Conservation (phyloP, 2,113 vertebrate species). For the Struthio camelus region DNA sequence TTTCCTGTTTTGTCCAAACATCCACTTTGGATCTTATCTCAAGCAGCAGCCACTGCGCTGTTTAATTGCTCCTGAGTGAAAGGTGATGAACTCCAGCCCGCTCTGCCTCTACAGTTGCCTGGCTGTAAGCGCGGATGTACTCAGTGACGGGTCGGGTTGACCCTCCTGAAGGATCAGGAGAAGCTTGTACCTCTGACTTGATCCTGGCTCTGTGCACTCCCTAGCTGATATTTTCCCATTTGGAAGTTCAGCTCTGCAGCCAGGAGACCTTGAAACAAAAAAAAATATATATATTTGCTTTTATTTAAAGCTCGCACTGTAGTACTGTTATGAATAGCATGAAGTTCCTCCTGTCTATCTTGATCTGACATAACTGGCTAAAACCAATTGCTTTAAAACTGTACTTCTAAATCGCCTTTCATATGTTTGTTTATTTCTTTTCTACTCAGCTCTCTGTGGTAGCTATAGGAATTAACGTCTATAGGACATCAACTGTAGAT, state of each 20-base stretch:
- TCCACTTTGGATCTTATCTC: neutral
- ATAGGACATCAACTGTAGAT: constrained; percentile 83
- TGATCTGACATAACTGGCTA: neutral
- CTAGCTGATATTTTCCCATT: neutral
- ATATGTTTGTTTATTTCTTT: neutral
- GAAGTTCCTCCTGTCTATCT: neutral
- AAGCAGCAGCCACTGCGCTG: neutral
- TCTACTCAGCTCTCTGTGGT: constrained; percentile 84
- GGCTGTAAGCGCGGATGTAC: neutral
- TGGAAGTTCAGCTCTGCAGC: neutral
- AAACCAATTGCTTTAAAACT: neutral
- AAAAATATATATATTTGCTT: neutral
- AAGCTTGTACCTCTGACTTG: neutral
- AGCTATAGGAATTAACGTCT: constrained; percentile 88
- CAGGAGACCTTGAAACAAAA: neutral
- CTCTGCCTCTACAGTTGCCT: neutral
- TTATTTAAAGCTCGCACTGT: neutral
- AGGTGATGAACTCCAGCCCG: neutral
- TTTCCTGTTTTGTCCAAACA: neutral
- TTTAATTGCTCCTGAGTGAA: neutral
- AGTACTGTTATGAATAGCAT: neutral
- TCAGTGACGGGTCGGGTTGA: fast-evolving
- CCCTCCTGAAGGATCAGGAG: neutral
- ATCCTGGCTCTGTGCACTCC: neutral
- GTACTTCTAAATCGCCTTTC: neutral